Conservation (phyloP, 2,888 invertebrate species). For the Mycalesis mineus region DNA sequence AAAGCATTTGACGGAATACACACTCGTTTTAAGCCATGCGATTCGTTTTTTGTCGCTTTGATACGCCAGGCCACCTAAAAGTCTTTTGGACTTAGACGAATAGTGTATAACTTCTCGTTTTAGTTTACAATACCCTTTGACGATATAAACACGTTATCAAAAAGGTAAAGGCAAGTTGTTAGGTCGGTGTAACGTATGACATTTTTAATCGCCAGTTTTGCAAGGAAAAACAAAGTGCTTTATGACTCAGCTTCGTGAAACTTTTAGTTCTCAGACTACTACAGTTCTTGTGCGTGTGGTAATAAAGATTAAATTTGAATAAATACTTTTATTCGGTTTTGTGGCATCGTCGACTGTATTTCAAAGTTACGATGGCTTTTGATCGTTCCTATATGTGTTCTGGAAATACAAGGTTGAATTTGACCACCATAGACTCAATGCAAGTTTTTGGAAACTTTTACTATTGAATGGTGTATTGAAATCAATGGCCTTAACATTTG, state of each 20-base stretch:
- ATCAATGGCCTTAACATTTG: no score
- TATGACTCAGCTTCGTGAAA: conserved; percentile 5
- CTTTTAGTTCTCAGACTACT: background rate
- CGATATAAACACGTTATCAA: conserved; percentile 11
- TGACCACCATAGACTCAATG: background rate
- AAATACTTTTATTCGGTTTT: background rate
- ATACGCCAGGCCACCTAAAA: background rate
- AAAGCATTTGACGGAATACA: conserved; percentile 6
- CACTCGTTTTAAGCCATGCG: background rate
- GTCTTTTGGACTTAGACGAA: conserved; percentile 12
- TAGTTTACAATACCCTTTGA: conserved; percentile 11
- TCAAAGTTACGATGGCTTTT: conserved; percentile 14
- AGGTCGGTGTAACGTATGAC: conserved; percentile 2
- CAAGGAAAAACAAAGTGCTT: conserved; percentile 6
- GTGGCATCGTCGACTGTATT: conserved; percentile 2
- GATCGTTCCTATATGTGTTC: conserved; percentile 7
- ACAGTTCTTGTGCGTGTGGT: background rate
- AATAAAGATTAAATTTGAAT: background rate
- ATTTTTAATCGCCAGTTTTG: conserved; percentile 14
- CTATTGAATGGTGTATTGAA: background rate
- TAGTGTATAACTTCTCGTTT: conserved; percentile 3
- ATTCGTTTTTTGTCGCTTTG: conserved; percentile 7
- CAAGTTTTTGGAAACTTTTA: background rate
- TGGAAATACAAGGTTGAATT: conserved; percentile 4
- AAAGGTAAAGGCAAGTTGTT: conserved; percentile 1